Evolutionary conservation across 1,140 invertebrate genomes (phyloP), one percentile per base, ranked within the genome.

Genomic region (Macrostomum lignano): DNA sequence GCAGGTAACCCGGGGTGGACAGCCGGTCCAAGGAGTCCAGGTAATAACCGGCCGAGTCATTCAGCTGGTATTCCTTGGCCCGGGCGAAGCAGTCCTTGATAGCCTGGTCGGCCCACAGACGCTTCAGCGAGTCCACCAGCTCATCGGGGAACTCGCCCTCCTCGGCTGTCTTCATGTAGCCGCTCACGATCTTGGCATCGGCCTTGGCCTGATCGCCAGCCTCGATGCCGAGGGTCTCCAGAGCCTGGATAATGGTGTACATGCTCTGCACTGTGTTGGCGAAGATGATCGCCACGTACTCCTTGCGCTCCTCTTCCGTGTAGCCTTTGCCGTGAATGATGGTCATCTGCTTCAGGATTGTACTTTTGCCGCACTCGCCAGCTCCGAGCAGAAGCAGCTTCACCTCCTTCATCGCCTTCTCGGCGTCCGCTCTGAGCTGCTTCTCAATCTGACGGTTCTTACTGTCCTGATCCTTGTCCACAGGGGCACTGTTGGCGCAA

Each of bases 191-290:
- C 26, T 33, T 20, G 7, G 10, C 14, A 10, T 33, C 19, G 9
- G 14, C 22, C 4, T 4, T 11, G 5, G 17, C 47, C 76, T 70
- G 50, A 38, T 55, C 49, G 23, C 56, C 60, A 64, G 88, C 96
- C 47, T 70, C 69, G 58, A 98, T 91, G 53, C 75, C 75, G 46
- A 98, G 68, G 61, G 79, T 93, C 46, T 81, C 81, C 91, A 96
- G 96, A 46, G 91, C 86, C 56, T 84, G 69, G 46, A 98, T 69
- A 62, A 98, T 96, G 55, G 91, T 88, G 47, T 94, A 84, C 59
- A 98, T 67, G 40, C 86, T 96, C 68, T 98, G 91, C 59, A 96
- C 93, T 50, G 88, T 96, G 65, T 98, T 98, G 65, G 79, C 88
- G 67, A 96, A 96, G 4, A 65, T 79, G 28, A 91, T 81, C 7